phyloP scores from a whole-genome alignment of 2,797 vertebrate genomes.

The Zenarchopterus dispar region DNA sequence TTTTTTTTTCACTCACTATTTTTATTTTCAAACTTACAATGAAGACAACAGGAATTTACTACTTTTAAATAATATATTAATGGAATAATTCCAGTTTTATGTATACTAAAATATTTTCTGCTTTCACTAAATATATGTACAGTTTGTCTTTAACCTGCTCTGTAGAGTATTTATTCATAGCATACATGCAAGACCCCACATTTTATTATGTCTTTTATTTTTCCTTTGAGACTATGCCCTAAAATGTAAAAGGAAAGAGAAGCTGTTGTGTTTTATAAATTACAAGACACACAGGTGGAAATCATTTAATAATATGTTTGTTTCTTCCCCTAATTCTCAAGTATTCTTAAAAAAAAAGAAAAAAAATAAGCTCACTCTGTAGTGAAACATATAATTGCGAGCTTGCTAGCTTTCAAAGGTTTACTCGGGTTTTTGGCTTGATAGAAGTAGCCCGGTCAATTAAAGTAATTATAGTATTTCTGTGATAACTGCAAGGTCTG shows the following conservation, averaged over 20 bases:
- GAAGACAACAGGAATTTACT: too few species aligned
- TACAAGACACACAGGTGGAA: slow-evolving; percentile 65
- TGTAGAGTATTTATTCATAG: background rate
- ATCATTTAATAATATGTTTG: slow-evolving; percentile 79
- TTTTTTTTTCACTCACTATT: too few species aligned
- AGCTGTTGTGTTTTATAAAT: slow-evolving; percentile 43
- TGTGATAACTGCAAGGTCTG: slow-evolving; percentile 76
- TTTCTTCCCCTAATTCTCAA: slow-evolving; percentile 72
- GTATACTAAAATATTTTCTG: too few species aligned
- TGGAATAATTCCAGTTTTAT: too few species aligned
- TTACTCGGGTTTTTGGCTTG: slow-evolving; percentile 65
- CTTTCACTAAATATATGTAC: background rate
- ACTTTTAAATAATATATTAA: too few species aligned
- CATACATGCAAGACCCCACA: background rate
- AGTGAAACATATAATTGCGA: slow-evolving; percentile 70
- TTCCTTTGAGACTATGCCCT: slow-evolving; percentile 12
- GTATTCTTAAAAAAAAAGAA: slow-evolving; percentile 60
- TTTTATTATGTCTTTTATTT: background rate
- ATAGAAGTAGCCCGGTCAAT: slow-evolving; percentile 73
- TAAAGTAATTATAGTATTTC: slow-evolving; percentile 78
- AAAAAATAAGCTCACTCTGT: slow-evolving; percentile 67
- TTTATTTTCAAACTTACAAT: too few species aligned
- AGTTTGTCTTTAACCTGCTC: background rate
- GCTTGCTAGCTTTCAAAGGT: slow-evolving; percentile 62
- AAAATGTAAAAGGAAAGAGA: slow-evolving; percentile 58